Evolutionary conservation across 2,113 vertebrate genomes (phyloP), one percentile per base, ranked within the genome.

Genomic region (Hippolais icterina): DNA sequence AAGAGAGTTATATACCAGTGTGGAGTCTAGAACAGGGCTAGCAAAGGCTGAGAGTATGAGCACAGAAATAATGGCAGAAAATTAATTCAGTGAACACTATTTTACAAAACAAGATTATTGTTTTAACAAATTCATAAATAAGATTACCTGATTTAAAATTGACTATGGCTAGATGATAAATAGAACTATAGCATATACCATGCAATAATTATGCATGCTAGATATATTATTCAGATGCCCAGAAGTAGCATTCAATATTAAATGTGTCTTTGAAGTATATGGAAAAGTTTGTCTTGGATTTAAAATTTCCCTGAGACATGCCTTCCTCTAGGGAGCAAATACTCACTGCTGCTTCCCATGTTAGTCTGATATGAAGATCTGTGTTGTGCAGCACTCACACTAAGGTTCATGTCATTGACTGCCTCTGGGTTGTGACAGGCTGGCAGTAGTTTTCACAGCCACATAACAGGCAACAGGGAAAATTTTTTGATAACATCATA

Each of bases 401-500:
- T 92, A 93, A 93, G 72, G 83, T 92, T 78, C 75, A 35, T 83
- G 68, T 82, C 91, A 79, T 35, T 77, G 93, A 83, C 82, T 97
- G 74, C 52, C 75, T 95, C 22, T 87, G 44, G 28, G 20, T 21
- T 69, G 83, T 90, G 87, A 60, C 53, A 80, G 71, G 57, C 20
- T 87, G 61, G 39, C 72, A 96, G 59, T n/a, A 35, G 9, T 70
- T 69, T 97, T 75, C 79, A 78, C 66, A 92, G 68, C 37, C 93
- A 96, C 17, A 3, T 72, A 96, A 85, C 46, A 92, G 92, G 74
- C 44, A 92, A 74, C 47, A 71, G 59, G 86, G 93, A 96, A 68
- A 89, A 87, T 91, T 97, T 97, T 97, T 97, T 94, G 10, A 83
- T 94, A 94, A 93, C 5, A 22, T 93, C 29, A 15, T 84, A 81